A percentile compares a stretch with the other conserved stretches of the same genome.
Evolutionary conservation across 2,113 vertebrate genomes (phyloP).

Genomic region (Bombycilla garrulus): DNA sequence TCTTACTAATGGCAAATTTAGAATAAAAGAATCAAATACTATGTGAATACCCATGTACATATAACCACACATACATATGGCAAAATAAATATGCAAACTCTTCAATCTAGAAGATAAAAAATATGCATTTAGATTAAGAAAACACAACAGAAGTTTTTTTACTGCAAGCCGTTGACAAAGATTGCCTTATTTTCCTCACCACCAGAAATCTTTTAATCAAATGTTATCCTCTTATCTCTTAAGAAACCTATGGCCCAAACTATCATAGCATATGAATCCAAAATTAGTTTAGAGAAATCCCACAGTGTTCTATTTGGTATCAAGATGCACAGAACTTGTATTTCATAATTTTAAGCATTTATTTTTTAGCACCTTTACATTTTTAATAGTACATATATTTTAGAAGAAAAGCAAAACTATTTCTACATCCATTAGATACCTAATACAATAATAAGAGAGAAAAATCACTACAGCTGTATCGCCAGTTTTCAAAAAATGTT

Average conservation of each 20-base stretch:
- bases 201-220: background rate
- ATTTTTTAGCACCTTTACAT: background rate
- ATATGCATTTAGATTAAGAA: background rate
- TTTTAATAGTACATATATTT: background rate
- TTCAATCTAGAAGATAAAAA: background rate
- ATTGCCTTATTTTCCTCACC: background rate
- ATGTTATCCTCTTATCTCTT: background rate
- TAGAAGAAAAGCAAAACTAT: background rate
- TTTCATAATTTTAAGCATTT: background rate
- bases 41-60: background rate
- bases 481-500: background rate
- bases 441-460: background rate
- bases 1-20: background rate
- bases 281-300: background rate
- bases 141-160: background rate
- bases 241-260: background rate
- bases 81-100: background rate
- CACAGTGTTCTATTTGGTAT: background rate
- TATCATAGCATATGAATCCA: background rate
- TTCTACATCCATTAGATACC: background rate
- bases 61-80: background rate
- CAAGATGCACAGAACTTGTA: background rate
- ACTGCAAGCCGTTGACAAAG: background rate
- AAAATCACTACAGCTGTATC: background rate
- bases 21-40: fast-evolving